Percentiles rank a stretch among this genome's conserved stretches.
Conservation (phyloP, 2,797 vertebrate genomes). For the Valencia hispanica region DNA sequence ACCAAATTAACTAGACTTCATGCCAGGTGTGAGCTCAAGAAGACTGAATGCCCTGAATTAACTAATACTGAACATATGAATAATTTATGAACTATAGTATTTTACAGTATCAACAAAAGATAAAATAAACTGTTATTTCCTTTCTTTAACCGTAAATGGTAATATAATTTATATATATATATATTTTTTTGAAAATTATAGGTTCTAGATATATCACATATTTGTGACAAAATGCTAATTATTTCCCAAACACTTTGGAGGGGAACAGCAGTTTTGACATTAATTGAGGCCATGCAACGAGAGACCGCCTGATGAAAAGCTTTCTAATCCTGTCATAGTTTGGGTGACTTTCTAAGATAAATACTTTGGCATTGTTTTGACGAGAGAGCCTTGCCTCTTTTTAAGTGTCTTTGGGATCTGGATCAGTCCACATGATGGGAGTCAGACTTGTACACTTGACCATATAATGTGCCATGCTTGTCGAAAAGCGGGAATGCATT, state of each 20-base stretch:
- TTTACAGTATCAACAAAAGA: constrained; percentile 9
- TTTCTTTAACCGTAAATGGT: constrained; percentile 16
- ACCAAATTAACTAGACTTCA: neutral
- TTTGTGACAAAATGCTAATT: constrained; percentile 14
- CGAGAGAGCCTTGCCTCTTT: constrained; percentile 63
- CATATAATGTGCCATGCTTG: constrained; percentile 77
- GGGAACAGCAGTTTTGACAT: constrained; percentile 38
- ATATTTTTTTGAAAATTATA: constrained; percentile 2
- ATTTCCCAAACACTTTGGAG: constrained; percentile 37
- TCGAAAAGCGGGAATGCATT: constrained; percentile 71
- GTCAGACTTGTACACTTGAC: constrained; percentile 75
- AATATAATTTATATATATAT: neutral
- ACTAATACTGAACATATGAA: constrained; percentile 10
- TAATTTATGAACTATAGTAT: neutral
- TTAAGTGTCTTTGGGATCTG: constrained; percentile 74
- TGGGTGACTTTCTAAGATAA: constrained; percentile 78
- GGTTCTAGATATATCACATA: neutral
- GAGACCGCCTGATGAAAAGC: constrained; percentile 64
- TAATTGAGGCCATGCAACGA: constrained; percentile 69
- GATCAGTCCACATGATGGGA: constrained; percentile 69
- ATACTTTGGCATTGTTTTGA: constrained; percentile 75
- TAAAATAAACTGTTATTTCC: neutral
- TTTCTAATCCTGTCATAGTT: constrained; percentile 76
- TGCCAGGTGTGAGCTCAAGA: neutral
- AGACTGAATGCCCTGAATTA: neutral